These are phyloP conservation scores for Maccullochella peelii DNA, from an alignment of 2,113 vertebrate species.

Conservation along the genomic window DNA sequence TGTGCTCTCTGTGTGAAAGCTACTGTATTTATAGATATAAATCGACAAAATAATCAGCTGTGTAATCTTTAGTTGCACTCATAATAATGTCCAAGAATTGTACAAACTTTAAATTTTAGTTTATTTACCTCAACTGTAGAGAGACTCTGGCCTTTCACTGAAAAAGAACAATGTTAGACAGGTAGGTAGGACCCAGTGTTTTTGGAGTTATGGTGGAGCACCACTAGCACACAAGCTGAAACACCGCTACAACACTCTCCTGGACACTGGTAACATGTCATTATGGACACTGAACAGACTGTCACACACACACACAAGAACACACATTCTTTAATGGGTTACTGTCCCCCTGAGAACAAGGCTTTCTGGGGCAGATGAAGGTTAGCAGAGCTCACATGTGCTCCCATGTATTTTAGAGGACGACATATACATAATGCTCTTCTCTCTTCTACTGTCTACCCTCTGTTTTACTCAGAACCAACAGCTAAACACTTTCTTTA, in stretches of 20 bases:
- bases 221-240: background rate
- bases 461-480: background rate
- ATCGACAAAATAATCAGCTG: too few relatives aligned
- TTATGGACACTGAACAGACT: slow-evolving; percentile 17
- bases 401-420: slow-evolving; percentile 5
- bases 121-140: too few relatives aligned
- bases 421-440: background rate
- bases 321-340: slow-evolving; percentile 49
- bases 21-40: background rate
- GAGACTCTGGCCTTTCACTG: background rate
- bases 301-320: background rate
- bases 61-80: background rate
- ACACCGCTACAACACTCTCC: background rate
- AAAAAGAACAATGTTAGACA: too few relatives aligned
- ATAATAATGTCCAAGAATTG: too few relatives aligned
- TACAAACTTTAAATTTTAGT: background rate
- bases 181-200: too few relatives aligned
- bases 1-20: slow-evolving; percentile 6
- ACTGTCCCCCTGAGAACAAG: slow-evolving; percentile 39
- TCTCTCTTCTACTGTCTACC: background rate
- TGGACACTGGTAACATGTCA: slow-evolving; percentile 21
- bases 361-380: slow-evolving; percentile 67
- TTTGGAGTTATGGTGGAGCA: too few relatives aligned
- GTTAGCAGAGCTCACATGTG: slow-evolving; percentile 30
- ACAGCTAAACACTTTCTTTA: background rate